Conservation (phyloP, 2,797 vertebrate species). For the Xenops minutus region DNA sequence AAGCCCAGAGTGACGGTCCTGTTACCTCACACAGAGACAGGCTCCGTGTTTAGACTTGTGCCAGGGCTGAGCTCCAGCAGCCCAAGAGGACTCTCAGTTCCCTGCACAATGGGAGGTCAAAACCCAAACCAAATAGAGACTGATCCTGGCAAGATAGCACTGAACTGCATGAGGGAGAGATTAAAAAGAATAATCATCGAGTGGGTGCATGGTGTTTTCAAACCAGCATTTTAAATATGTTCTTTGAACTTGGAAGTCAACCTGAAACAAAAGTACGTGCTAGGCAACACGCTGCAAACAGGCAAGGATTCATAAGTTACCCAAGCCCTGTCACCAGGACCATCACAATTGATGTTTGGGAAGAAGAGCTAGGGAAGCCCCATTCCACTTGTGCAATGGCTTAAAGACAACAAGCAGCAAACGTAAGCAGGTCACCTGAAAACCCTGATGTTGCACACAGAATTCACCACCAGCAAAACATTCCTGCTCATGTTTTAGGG, state of each 20-base stretch:
- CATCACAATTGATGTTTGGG: not conserved
- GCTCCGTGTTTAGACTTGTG: not conserved
- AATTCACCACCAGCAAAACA: not conserved
- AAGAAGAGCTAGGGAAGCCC: not conserved
- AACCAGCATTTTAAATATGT: not conserved
- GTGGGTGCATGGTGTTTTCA: not conserved
- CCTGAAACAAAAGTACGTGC: not conserved
- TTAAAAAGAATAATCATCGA: not conserved
- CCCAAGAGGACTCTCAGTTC: not conserved
- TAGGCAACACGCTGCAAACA: not conserved
- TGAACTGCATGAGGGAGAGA: not conserved
- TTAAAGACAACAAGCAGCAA: not conserved
- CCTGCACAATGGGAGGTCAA: not conserved
- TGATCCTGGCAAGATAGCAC: not conserved
- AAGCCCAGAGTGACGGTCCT: accelerated
- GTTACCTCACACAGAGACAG: not conserved
- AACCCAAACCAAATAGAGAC: not conserved
- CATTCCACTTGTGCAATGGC: accelerated
- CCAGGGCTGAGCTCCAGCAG: not conserved
- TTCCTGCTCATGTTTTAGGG: accelerated
- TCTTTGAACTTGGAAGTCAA: constrained; percentile 11
- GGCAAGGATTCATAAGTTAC: not conserved
- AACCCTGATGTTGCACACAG: not conserved
- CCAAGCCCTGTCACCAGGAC: not conserved
- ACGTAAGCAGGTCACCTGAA: not conserved